Evolutionary conservation across 2,888 invertebrate genomes (phyloP).

Genomic region (Clunio marinus): DNA sequence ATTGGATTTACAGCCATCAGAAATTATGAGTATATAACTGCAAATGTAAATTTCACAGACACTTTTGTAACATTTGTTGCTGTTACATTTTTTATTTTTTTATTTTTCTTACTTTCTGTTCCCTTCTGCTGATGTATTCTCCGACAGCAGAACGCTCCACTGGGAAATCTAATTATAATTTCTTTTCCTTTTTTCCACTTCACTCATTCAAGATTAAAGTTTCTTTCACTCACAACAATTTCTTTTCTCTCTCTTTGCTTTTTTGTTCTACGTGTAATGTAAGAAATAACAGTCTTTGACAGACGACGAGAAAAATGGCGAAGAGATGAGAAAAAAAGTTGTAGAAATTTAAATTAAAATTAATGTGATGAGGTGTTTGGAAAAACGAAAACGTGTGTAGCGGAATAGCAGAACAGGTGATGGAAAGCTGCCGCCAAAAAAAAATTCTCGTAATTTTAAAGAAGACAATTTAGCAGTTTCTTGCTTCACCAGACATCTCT

Average conservation of each 20-base stretch:
- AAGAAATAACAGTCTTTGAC: slow-evolving; percentile 18
- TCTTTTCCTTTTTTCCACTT: slow-evolving; percentile 23
- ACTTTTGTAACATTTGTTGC: slow-evolving; percentile 34
- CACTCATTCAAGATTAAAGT: slow-evolving; percentile 35
- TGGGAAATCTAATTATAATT: slow-evolving; percentile 37
- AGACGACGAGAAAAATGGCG: slow-evolving; percentile 8
- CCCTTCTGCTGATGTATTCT: slow-evolving; percentile 8
- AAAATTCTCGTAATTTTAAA: neutral
- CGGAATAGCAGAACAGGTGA: neutral
- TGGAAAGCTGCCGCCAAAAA: neutral
- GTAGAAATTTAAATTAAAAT: slow-evolving; percentile 19
- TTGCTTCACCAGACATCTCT: neutral
- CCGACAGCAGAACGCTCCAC: slow-evolving; percentile 2
- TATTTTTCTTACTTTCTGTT: neutral
- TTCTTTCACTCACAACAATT: neutral
- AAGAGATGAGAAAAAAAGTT: neutral
- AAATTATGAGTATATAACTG: slow-evolving; percentile 21
- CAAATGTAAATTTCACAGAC: slow-evolving; percentile 28
- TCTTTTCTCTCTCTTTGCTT: no score
- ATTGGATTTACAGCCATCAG: slow-evolving; percentile 30
- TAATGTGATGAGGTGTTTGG: slow-evolving; percentile 31
- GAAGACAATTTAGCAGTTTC: neutral
- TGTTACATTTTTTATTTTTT: slow-evolving; percentile 5
- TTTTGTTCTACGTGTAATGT: neutral
- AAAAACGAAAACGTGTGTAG: neutral